Evolutionary conservation across 2,113 vertebrate species (phyloP), one percentile per base, ranked within the genome.

Genomic region (Alethe castanea): DNA sequence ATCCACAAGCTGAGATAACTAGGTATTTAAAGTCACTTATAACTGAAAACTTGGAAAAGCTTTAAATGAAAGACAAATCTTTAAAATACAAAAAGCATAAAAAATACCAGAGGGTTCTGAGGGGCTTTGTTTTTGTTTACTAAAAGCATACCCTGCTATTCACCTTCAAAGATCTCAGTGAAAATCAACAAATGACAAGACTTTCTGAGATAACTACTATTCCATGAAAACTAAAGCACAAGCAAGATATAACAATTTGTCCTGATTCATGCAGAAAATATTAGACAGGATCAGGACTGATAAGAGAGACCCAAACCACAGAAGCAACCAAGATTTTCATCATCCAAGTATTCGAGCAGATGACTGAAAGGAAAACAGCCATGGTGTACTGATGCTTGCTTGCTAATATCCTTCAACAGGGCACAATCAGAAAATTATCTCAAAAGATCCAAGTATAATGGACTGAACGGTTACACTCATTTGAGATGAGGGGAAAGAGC

Each of bases 381-480:
- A 54, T 29, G 36, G 56, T 33, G 40, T 45, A 57, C 72, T 56
- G 61, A 70, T 33, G 74, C 67, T 77, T 56, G 52, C 71, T 79
- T 56, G 59, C 70, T 86, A 90, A 86, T 86, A 88, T 67, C 90
- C 81, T 84, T 88, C 86, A 94, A 57, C 42, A 65, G 36, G 59
- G 35, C 66, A 86, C 70, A 77, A 90, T 60, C 78, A 65, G 80
- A 92, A 94, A 92, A 92, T 82, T 77, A 84, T 93, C 81, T 88
- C 60, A 42, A 52, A 84, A 92, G 40, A 83, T 81, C 24, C 40
- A 79, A 71, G 52, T 71, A 84, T 40, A 91, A 85, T 12, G 36
- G 64, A 88, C 95, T 31, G 36, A 94, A 82, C 67, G 16, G 81
- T 77, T 90, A 77, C 38, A 80, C 13, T 11, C 33, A 45, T 83